Evolutionary conservation across 2,797 vertebrate species (phyloP), one percentile per base, ranked within the genome.

Genomic region (Anguilla marmorata): DNA sequence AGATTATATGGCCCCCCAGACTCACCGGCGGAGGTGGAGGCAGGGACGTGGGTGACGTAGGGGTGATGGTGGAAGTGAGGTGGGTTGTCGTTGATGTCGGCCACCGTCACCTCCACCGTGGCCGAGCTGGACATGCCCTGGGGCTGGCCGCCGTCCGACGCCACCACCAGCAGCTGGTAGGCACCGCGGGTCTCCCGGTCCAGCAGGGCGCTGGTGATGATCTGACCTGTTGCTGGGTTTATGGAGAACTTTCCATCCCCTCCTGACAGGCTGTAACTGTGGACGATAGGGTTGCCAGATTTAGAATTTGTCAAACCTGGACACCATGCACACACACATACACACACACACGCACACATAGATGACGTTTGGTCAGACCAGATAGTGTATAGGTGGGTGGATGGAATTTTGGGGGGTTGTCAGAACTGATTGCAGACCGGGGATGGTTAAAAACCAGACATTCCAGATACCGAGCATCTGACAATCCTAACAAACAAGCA

Each of bases 61-160:
- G 99, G 99, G 89, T 99, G 98, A 93, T 99, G 98, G 63, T 99
- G 98, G 95, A 99, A 99, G 90, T 94, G 96, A 0, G 99, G 98
- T 0, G 99, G 98, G 91, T 99, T 99, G 91, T 99, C 99, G 0
- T 99, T 99, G 92, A 99, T 96, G 85, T 99, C 99, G 0, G 96
- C 90, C 86, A 99, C 96, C 0, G 95, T 94, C 86, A 99, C 96
- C 0, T 98, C 96, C 89, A 99, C 98, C 0, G 96, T 98, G 91
- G 98, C 92, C 0, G 98, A 99, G 93, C 98, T 99, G 94, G 98
- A 99, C 80, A 98, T 93, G 27, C 96, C 93, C 83, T 92, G 92
- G 0, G 98, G 97, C 80, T 94, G 94, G 16, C 98, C 99, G 1
- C 97, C 93, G 0, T 99, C 99, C 0, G 96, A 97, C 0, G 97